These are phyloP conservation scores for Sialis lutaria DNA, from an alignment of 2,888 invertebrate genomes.

Conservation along the genomic window DNA sequence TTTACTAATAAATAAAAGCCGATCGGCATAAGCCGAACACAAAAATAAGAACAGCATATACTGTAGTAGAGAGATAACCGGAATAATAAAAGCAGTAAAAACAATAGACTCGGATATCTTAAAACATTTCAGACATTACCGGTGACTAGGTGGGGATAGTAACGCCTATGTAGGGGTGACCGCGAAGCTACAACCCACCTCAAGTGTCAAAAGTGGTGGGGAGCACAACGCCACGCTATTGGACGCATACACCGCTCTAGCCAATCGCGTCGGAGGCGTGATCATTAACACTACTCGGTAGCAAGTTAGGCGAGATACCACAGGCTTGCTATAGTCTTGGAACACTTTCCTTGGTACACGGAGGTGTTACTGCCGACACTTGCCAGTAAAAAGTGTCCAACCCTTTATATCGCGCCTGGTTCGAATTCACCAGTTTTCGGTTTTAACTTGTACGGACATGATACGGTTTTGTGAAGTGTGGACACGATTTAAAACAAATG, in stretches of 20 bases:
- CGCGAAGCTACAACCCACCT: slow-evolving; percentile 24
- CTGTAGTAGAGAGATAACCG: too few species aligned
- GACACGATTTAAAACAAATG: too few species aligned
- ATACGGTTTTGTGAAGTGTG: too few species aligned
- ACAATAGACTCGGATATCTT: too few species aligned
- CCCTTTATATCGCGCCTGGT: neutral
- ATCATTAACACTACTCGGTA: slow-evolving; percentile 30
- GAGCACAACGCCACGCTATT: slow-evolving; percentile 25
- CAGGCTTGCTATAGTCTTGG: slow-evolving; percentile 21
- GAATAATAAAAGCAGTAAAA: too few species aligned
- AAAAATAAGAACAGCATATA: too few species aligned
- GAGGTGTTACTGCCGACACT: slow-evolving; percentile 21
- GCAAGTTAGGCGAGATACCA: slow-evolving; percentile 20
- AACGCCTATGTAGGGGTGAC: slow-evolving; percentile 26
- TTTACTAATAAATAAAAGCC: too few species aligned
- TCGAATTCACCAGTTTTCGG: too few species aligned
- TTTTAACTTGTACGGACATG: too few species aligned
- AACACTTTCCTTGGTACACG: slow-evolving; percentile 22
- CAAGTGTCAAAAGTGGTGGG: slow-evolving; percentile 27
- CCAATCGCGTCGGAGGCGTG: slow-evolving; percentile 23
- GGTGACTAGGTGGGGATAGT: too few species aligned
- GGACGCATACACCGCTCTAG: slow-evolving; percentile 21
- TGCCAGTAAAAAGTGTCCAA: neutral
- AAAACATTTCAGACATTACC: too few species aligned
- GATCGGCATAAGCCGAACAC: too few species aligned